Evolutionary conservation across 2,113 vertebrate species (phyloP), one percentile per base, ranked within the genome.

Genomic region (Otolemur garnettii): DNA sequence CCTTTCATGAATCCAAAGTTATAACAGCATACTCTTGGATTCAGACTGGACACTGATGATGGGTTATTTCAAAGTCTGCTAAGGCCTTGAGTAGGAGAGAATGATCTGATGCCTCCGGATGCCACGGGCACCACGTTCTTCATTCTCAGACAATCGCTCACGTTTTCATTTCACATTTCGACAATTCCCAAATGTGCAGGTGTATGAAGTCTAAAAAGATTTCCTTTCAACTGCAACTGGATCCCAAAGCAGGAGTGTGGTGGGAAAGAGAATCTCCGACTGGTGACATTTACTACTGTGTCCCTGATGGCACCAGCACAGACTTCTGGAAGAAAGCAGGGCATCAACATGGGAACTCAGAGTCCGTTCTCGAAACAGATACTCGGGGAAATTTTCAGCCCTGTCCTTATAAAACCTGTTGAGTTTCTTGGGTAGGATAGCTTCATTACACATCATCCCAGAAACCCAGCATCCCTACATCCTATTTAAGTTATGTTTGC

Each of bases 371-470:
- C 26, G 1, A 79, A 78, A 90, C 4, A 21, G 28, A n/a, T 28
- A 19, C 38, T 72, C 55, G 28, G 42, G 92, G 66, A 59, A 26
- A 89, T 66, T 62, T 91, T 82, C 45, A 92, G 85, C 26, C 18
- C 10, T 45, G 1, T 68, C 57, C 9, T 72, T 45, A 69, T 71
- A 45, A 71, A 79, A 64, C 26, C n/a, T 8, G 59, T 22, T 78
- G 69, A 33, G 22, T 90, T 95, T 95, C 91, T 95, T 81, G 79
- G 77, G 50, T 91, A 94, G 90, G 45, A 30, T 53, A 68, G 83
- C 4, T n/a, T 28, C 72, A 79, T 2, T 50, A 64, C 28, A 80
- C 82, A 66, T 60, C 17, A 35, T 3, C 7, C 33, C 59, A 38
- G 87, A 64, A 72, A 84, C 33, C 28, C 66, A 85, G 50, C 22